These are phyloP conservation scores for Ascidia mentula DNA, from an alignment of 23 tunicate genomes.

Conservation along the genomic window DNA sequence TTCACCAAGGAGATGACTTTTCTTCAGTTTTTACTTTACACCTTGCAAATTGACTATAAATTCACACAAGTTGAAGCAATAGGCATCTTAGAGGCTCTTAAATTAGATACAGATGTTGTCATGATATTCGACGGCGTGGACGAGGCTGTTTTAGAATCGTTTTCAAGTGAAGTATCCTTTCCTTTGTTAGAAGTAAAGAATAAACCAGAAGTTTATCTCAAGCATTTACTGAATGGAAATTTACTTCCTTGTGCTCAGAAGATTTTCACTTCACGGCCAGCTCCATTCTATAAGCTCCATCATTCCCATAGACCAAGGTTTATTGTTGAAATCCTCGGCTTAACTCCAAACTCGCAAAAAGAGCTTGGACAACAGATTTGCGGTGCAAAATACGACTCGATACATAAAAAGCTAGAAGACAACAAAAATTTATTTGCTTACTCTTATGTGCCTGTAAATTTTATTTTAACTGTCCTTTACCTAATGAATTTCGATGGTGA, in stretches of 20 bases:
- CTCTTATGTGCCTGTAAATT: constrained; percentile 2
- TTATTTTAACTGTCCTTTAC: not conserved
- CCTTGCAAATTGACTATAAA: not conserved
- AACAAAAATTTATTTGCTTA: not conserved
- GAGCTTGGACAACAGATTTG: not conserved
- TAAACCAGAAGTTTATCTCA: not conserved
- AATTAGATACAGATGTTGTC: not conserved
- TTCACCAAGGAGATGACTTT: not conserved
- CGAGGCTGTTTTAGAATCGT: not conserved
- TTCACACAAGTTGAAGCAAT: not conserved
- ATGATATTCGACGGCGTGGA: not conserved
- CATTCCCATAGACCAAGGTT: not conserved
- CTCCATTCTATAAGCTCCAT: not conserved
- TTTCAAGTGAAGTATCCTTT: not conserved
- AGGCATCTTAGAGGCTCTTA: not conserved
- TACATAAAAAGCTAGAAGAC: not conserved
- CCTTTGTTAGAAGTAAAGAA: not conserved
- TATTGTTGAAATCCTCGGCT: not conserved
- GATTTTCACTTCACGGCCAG: not conserved
- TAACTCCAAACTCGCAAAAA: not conserved
- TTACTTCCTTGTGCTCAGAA: not conserved
- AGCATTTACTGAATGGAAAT: not conserved
- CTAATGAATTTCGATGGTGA: not conserved
- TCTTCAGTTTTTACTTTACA: not conserved
- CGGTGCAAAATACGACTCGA: not conserved